Evolutionary conservation across 2,888 invertebrate species (phyloP), one percentile per base, ranked within the genome.

Genomic region (Omphaloscelis lunosa): DNA sequence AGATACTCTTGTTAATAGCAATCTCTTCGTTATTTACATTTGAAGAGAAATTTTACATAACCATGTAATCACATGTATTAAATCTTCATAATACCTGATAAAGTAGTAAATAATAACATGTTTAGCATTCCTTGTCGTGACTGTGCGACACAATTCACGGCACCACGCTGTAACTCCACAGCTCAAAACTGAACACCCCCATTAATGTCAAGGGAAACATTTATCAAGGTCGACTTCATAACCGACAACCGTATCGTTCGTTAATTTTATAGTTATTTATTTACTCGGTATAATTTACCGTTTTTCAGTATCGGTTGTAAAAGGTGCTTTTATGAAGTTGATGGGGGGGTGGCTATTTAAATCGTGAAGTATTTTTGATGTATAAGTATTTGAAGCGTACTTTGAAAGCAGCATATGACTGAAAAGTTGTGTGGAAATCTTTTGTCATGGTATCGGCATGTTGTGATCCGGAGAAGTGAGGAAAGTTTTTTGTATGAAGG

Each of bases 151-250:
- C 89, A 82, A 85, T 63, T 89, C 86, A 88, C 77, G 84, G 73
- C 82, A 66, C 75, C 88, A 84, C 78, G 73, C 75, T 82, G 79
- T 85, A 87, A 77, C 77, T 79, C 83, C 70, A 86, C 82, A 84
- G 83, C 77, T 86, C 80, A 85, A 85, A 88, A 80, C 77, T 74
- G 76, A 85, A 80, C 75, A 82, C 78, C 80, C 84, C 79, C 80
- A 82, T 85, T 84, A 87, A 87, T 87, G 83, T 75, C 86, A 85
- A 80, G 88, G 87, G 80, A 89, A 86, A 82, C 83, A 85, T 89
- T 82, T 68, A 86, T 84, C 83, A 87, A 85, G 85, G 88, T 68
- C 82, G 63, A 77, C 65, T 80, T 79, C 83, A 86, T 80, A 85
- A 79, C 80, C 77, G 59, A 85, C 84, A 82, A 79, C 82, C 76